Evolutionary conservation across 2,888 invertebrate species (phyloP).

Genomic region (Diabrotica balteata): DNA sequence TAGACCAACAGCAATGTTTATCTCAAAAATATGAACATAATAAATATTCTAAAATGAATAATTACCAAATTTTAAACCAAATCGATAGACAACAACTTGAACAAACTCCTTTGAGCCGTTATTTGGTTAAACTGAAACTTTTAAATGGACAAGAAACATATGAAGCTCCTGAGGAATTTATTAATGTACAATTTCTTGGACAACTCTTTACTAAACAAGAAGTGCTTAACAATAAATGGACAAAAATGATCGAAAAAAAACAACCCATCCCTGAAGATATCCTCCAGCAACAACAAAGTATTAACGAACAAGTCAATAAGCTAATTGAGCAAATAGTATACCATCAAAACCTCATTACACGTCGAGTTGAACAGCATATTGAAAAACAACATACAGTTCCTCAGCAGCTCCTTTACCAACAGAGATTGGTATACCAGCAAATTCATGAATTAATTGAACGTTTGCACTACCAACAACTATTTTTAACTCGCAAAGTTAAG

Average conservation of each 20-base stretch:
- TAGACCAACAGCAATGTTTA: background rate
- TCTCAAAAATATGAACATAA: background rate
- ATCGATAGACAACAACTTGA: background rate
- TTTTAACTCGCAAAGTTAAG: background rate
- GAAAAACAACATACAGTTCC: background rate
- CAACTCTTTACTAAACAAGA: background rate
- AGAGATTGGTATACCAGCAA: background rate
- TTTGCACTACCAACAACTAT: background rate
- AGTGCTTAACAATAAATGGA: background rate
- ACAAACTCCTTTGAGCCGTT: background rate
- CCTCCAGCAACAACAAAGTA: background rate
- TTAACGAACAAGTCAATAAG: constrained; percentile 3
- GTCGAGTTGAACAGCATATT: background rate
- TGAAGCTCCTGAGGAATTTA: background rate
- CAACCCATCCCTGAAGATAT: background rate
- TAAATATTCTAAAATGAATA: background rate
- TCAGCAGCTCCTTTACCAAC: background rate
- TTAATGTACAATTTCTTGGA: background rate
- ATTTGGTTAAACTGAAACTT: background rate
- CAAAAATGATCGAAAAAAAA: background rate
- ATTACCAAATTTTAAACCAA: too few species aligned
- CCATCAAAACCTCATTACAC: background rate
- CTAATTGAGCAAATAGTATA: background rate
- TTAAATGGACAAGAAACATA: background rate
- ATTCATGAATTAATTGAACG: background rate